Conservation (phyloP, 1,140 invertebrate genomes). For the Philopotamus ludificatus region DNA sequence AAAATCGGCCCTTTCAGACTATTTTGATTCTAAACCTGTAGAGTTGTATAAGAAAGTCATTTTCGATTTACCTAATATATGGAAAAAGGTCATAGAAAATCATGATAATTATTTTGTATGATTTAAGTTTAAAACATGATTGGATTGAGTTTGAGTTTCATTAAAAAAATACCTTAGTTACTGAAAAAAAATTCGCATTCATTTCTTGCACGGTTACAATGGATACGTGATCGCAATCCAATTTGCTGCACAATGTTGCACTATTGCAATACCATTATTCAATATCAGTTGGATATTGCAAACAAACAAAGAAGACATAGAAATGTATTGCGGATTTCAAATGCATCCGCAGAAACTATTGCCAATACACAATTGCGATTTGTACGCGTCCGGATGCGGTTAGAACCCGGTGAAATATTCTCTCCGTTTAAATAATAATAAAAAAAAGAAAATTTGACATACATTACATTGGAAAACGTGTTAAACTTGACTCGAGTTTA, state of each 20-base stretch:
- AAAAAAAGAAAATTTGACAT: too few relatives aligned
- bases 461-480: too few relatives aligned
- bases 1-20: too few relatives aligned
- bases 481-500: constrained; percentile 33
- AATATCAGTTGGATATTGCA: constrained; percentile 35
- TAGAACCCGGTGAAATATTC: too few relatives aligned
- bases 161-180: not conserved
- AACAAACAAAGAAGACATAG: constrained; percentile 37
- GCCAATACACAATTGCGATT: not conserved
- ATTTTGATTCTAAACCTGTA: too few relatives aligned
- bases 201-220: too few relatives aligned
- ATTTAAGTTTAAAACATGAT: not conserved
- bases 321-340: constrained; percentile 35
- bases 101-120: not conserved
- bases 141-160: not conserved
- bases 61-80: not conserved
- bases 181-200: not conserved
- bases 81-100: not conserved
- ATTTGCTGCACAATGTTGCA: not conserved
- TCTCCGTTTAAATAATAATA: too few relatives aligned
- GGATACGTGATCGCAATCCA: too few relatives aligned
- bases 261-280: constrained; percentile 3
- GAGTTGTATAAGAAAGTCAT: too few relatives aligned
- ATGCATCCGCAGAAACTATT: constrained; percentile 8
- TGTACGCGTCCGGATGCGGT: not conserved